A percentile compares a stretch with the other conserved stretches of the same genome.
These are phyloP conservation scores for Oscheius sp. DNA, from an alignment of 2,888 invertebrate genomes.

Conservation along the genomic window DNA sequence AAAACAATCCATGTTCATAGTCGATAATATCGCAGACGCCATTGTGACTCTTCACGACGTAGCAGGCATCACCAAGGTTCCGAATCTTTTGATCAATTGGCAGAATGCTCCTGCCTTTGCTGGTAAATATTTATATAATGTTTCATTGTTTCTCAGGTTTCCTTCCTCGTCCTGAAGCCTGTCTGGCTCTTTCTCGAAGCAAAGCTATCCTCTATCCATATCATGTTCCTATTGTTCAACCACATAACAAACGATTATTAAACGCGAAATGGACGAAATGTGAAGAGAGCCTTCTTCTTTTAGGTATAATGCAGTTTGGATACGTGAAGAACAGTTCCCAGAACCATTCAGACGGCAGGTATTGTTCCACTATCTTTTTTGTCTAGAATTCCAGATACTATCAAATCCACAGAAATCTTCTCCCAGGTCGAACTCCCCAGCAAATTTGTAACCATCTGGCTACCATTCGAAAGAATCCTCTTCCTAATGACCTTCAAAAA, in stretches of 20 bases:
- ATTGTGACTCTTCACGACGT: conserved; percentile 12
- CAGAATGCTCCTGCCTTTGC: neutral
- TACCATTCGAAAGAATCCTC: neutral
- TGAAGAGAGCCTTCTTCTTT: conserved; percentile 10
- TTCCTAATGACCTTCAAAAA: neutral
- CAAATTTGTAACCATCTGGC: conserved; percentile 12
- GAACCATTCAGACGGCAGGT: neutral
- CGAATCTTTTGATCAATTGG: neutral
- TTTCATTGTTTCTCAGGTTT: neutral
- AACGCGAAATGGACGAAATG: neutral
- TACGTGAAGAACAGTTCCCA: conserved; percentile 3
- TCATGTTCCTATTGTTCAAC: conserved; percentile 14
- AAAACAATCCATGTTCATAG: conserved; percentile 13
- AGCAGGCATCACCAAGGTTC: neutral
- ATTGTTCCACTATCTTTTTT: neutral
- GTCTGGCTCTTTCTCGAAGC: conserved; percentile 19
- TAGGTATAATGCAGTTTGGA: conserved; percentile 29
- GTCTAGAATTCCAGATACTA: conserved; percentile 7
- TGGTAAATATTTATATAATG: neutral
- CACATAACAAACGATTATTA: neutral
- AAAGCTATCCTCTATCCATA: conserved; percentile 25
- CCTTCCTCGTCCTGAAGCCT: conserved; percentile 27
- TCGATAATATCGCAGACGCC: neutral
- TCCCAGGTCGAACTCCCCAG: neutral
- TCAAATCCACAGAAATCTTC: conserved; percentile 1